Evolutionary conservation across 1,140 invertebrate genomes (phyloP).

Genomic region (Colletes gigas): DNA sequence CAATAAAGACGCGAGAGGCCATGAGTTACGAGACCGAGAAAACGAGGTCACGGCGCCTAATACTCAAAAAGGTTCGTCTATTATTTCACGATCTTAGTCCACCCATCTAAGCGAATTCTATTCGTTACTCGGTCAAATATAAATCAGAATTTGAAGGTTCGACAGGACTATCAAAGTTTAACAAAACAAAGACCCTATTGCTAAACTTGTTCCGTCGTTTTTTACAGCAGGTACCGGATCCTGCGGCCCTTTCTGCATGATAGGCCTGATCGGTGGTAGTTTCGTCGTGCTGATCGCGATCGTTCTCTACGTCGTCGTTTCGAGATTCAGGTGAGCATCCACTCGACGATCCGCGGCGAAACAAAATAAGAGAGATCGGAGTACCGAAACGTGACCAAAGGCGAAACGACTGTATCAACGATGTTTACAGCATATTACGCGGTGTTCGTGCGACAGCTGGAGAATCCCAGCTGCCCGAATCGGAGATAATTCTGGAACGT

Average conservation of each 20-base stretch:
- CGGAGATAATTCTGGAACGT: conserved; percentile 25
- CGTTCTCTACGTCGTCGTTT: conserved; percentile 70
- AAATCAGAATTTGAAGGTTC: too few relatives aligned
- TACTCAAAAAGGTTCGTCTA: conserved; percentile 71
- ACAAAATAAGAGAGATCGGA: too few relatives aligned
- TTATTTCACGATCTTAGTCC: neutral
- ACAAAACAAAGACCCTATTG: too few relatives aligned
- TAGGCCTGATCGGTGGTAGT: conserved; percentile 72
- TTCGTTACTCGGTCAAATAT: too few relatives aligned
- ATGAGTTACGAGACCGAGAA: conserved; percentile 59
- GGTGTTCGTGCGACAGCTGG: neutral
- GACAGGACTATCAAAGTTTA: too few relatives aligned
- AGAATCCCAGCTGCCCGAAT: conserved; percentile 5
- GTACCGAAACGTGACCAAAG: neutral
- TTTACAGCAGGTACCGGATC: conserved; percentile 59
- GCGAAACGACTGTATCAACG: neutral
- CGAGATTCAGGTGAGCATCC: conserved; percentile 73
- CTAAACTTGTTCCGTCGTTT: conserved; percentile 8
- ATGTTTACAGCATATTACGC: neutral
- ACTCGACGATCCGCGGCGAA: too few relatives aligned
- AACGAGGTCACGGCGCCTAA: conserved; percentile 60
- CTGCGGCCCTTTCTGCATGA: conserved; percentile 76
- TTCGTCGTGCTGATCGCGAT: conserved; percentile 73
- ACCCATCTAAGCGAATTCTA: too few relatives aligned
- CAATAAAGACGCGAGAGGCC: conserved; percentile 54